Base-by-base conservation (phyloP, 2,888 invertebrate species). In the Neoitamus cyanurus region DNA sequence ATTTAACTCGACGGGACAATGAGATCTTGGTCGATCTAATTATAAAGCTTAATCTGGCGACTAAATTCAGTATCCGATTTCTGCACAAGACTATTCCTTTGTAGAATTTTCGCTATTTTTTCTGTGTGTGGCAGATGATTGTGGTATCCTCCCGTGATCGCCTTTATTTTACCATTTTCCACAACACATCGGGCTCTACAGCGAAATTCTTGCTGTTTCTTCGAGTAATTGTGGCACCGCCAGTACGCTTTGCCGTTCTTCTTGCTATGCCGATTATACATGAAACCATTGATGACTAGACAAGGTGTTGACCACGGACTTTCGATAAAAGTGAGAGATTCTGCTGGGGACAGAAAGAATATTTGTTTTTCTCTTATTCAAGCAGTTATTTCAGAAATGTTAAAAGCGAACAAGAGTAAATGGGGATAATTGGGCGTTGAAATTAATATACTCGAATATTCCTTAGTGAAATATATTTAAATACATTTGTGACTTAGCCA, bases 201-300 rank as follows among this genome's bases (percentile, higher is more conserved):
- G 4, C 91, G 89, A 77, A 89, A 88, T 25, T 90, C 89, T 85
- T 89, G 89, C 30, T 88, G 86, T 85, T 90, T 90, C 85, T 91
- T 92, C 2, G 92, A 91, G 86, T 91, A 91, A 87, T 91, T 91
- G 86, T 91, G 91, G 69, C 91, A 91, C 11, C 91, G 89, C 91
- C 91, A 91, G 85, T 91, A 91, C 84, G 90, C 90, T 86, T 91
- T 91, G 86, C 89, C 90, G 84, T 89, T 90, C 84, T 91, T 91
- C n/a, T 89, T 89, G 85, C 91, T 91, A 86, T 91, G 91, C 34
- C 92, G 90, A 86, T 91, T 91, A 87, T 91, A 91, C 88, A 91
- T 89, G 85, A 87, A 91, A 82, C 89, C 89, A 86, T 91, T 89
- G 2, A 91, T 87, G 72, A 91, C 89, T 34, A 91, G 88, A 70